Percentiles rank a stretch among this genome's conserved stretches.
These are phyloP conservation scores for Megaceryle alcyon DNA, from an alignment of 2,797 vertebrate genomes.

Conservation along the genomic window DNA sequence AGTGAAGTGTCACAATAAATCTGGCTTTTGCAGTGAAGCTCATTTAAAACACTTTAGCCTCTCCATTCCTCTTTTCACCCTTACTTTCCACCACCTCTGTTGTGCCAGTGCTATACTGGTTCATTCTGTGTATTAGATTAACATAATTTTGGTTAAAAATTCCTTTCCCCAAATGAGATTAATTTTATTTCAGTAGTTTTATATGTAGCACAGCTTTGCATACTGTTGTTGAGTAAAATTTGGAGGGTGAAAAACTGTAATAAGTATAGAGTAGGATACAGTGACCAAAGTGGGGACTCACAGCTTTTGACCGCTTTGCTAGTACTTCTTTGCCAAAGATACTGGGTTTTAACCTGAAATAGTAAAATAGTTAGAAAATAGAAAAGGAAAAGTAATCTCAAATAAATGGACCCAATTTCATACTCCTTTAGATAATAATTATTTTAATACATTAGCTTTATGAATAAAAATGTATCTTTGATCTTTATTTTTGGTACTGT, in stretches of 20 bases:
- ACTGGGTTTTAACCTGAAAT: background rate
- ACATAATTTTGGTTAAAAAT: background rate
- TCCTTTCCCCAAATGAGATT: background rate
- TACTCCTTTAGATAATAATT: background rate
- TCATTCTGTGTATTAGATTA: background rate
- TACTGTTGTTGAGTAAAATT: background rate
- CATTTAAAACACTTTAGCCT: background rate
- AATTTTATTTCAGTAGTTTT: background rate
- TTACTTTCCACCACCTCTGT: background rate
- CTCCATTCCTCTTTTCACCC: background rate
- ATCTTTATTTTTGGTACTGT: background rate
- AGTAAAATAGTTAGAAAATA: background rate
- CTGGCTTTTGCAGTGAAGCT: background rate
- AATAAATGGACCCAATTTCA: background rate
- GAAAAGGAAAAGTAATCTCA: background rate
- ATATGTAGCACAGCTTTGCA: background rate
- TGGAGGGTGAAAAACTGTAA: background rate
- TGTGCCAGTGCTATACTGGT: background rate
- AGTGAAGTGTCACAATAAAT: background rate
- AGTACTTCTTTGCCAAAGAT: background rate
- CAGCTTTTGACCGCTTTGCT: background rate
- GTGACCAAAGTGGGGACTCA: background rate
- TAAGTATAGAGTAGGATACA: background rate
- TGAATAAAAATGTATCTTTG: background rate
- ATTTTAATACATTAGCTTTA: background rate